Evolutionary conservation across 2,797 vertebrate species (phyloP).

Genomic region (Coccyzus lansbergi): DNA sequence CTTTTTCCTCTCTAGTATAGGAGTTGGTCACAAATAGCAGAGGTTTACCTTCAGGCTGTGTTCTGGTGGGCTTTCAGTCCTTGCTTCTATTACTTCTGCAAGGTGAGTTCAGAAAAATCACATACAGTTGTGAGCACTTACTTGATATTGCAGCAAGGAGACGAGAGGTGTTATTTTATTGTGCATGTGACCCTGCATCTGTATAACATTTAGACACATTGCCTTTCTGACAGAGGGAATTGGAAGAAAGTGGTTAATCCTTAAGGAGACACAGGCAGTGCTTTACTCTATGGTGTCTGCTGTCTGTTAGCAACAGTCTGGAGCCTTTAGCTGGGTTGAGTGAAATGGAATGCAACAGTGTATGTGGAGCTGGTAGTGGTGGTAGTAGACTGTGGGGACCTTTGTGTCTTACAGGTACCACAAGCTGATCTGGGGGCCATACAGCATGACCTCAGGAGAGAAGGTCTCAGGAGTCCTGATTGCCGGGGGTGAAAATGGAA

Average conservation of each 20-base stretch:
- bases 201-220: fast-evolving
- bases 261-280: not conserved
- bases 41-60: not conserved
- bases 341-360: not conserved
- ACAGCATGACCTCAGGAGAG: constrained; percentile 78
- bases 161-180: not conserved
- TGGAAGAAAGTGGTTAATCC: not conserved
- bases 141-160: not conserved
- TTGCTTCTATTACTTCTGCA: not conserved
- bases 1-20: not conserved
- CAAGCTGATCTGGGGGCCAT: constrained; percentile 93
- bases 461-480: constrained; percentile 88
- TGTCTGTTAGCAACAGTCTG: not conserved
- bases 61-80: not conserved
- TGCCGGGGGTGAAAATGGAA: constrained; percentile 94
- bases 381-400: not conserved
- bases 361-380: not conserved
- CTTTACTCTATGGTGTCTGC: not conserved
- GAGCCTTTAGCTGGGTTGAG: not conserved
- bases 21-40: not conserved
- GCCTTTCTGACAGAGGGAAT: not conserved
- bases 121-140: not conserved
- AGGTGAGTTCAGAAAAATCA: not conserved
- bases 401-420: constrained; percentile 87
- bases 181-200: fast-evolving